Evolutionary conservation across 2,113 vertebrate species (phyloP), one percentile per base, ranked within the genome.

Genomic region (Gymnorhina tibicen): DNA sequence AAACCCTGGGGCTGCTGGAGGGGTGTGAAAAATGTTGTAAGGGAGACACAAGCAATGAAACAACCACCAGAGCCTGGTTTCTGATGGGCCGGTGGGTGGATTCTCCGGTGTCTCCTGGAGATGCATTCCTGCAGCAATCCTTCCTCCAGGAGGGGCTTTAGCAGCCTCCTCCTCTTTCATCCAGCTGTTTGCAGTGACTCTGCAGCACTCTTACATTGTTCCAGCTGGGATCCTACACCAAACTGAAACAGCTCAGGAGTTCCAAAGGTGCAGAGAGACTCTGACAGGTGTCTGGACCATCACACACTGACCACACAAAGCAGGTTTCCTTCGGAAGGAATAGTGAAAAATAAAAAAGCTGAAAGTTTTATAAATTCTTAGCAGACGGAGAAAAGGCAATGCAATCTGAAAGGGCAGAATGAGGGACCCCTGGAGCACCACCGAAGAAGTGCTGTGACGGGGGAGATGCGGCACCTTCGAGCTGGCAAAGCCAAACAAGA

Each of bases 391-490:
- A 62, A 73, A 49, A 41, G 13, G 41, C 32, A 89, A 39, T 5
- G 46, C 10, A 52, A 10, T 5, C 19, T 4, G 24, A 56, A 74
- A 82, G 23, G 32, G 47, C n/a, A 32, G 8, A 42, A 20, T 39
- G 39, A 56, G 53, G n/a, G 19, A 64, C 3, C 14, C 56, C 62
- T 68, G 6, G 79, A 88, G 47, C 17, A 21, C 17, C 44, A 37
- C 64, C 13, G 2, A 8, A 41, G 21, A 2, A 12, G 14, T n/a
- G 42, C 47, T 19, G 2, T 35, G 46, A 24, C 0, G 0, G 32
- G n/a, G 37, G 24, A 37, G 53, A 66, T 3, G 32, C 27, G 49
- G 17, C n/a, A 44, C 15, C 32, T 41, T 28, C 0, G 0, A 66
- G 52, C 16, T 67, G 50, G 8, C 3, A 52, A 79, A 78, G 66